A percentile compares a stretch with the other conserved stretches of the same genome.
These are phyloP conservation scores for Rhagologus leucostigma DNA, from an alignment of 2,113 vertebrate species.

Conservation along the genomic window DNA sequence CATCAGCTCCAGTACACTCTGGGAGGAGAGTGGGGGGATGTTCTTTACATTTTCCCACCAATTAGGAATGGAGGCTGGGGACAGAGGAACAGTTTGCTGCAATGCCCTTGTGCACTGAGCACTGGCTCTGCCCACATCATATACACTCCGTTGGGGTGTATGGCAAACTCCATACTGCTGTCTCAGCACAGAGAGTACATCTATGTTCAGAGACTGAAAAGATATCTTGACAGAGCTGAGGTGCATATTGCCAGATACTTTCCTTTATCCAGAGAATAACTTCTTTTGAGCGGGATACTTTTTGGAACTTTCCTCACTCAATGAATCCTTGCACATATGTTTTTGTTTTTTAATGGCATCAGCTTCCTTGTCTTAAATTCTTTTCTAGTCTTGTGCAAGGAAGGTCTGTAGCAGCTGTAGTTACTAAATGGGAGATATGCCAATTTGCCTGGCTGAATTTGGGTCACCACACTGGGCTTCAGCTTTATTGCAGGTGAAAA, in stretches of 20 bases:
- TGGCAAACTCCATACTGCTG: background rate
- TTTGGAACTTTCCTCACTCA: background rate
- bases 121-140: background rate
- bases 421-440: background rate
- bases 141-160: rapidly evolving
- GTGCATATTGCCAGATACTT: background rate
- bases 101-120: background rate
- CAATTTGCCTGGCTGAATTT: background rate
- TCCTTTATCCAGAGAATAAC: background rate
- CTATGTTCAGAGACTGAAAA: background rate
- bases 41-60: background rate
- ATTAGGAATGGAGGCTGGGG: background rate
- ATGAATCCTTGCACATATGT: background rate
- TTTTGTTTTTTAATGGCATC: background rate
- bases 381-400: background rate
- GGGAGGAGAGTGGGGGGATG: background rate
- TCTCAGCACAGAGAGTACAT: background rate
- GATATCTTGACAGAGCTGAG: background rate
- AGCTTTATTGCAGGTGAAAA: background rate
- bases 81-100: background rate
- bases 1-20: background rate
- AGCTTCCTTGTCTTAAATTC: background rate
- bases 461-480: background rate
- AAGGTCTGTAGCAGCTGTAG: background rate
- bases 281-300: rapidly evolving